Conservation (phyloP, 2,888 invertebrate genomes). For the Cactoblastis cactorum region DNA sequence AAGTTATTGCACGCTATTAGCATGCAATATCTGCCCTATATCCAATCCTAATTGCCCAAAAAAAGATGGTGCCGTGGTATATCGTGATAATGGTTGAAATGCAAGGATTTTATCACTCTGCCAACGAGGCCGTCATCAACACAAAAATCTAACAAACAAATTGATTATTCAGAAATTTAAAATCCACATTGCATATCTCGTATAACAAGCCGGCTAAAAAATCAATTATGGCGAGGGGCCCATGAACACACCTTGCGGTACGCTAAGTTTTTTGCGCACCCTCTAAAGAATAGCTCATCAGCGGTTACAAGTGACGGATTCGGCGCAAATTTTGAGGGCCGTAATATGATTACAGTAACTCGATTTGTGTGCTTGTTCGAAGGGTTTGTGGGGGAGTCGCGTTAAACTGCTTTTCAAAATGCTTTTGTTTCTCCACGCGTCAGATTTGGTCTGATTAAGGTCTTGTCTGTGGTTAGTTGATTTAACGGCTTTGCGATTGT, state of each 20-base stretch:
- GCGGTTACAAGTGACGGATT: conserved; percentile 44
- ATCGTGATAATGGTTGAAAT: no score
- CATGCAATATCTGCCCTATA: no score
- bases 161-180: conserved; percentile 2
- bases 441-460: conserved; percentile 7
- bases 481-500: background rate
- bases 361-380: conserved; percentile 16
- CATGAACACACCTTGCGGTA: conserved; percentile 1
- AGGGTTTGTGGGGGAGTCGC: background rate
- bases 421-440: conserved; percentile 4
- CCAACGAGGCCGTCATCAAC: background rate
- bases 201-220: conserved; percentile 7
- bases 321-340: conserved; percentile 31
- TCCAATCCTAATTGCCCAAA: no score
- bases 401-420: background rate
- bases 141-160: background rate
- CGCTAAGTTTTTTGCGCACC: conserved; percentile 27
- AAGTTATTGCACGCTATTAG: no score
- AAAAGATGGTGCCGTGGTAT: no score
- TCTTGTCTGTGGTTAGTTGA: conserved; percentile 1
- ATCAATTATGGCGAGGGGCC: conserved; percentile 1
- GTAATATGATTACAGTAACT: conserved; percentile 20
- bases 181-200: background rate
- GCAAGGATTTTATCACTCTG: no score
- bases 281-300: conserved; percentile 66